phyloP scores from a whole-genome alignment of 30 jellyfish, hydroid and myxozoan genomes.

The Clytia hemisphaerica region DNA sequence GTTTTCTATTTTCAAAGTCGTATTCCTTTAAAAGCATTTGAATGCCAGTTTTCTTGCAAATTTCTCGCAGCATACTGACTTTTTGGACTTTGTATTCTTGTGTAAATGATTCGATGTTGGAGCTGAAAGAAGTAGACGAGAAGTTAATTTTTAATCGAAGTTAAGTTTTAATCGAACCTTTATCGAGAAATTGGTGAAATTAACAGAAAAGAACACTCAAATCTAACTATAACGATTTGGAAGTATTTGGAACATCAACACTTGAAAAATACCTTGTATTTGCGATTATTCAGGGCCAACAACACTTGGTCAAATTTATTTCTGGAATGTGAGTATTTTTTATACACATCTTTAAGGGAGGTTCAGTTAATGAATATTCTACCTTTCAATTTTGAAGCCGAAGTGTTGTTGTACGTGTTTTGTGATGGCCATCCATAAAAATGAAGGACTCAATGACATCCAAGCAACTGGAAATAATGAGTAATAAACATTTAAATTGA shows the following conservation, averaged over 20 bases:
- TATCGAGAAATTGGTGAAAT: too few species aligned
- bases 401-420: conserved; percentile 57
- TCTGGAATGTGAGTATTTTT: too few species aligned
- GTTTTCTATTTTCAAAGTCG: conserved; percentile 71
- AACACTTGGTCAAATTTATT: too few species aligned
- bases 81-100: conserved; percentile 49
- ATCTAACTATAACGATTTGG: too few species aligned
- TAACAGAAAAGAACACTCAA: too few species aligned
- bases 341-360: too few species aligned
- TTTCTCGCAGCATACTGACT: conserved; percentile 60
- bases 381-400: conserved; percentile 77
- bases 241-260: too few species aligned
- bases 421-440: conserved; percentile 65
- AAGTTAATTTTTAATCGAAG: not conserved
- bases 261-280: too few species aligned
- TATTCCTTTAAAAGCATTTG: conserved; percentile 82
- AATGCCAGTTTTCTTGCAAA: conserved; percentile 78
- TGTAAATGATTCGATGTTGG: conserved; percentile 32
- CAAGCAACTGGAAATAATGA: conserved; percentile 63
- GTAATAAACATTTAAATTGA: not conserved
- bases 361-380: not conserved
- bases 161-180: too few species aligned
- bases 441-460: conserved; percentile 75
- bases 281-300: too few species aligned
- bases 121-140: too few species aligned